phyloP scores from a whole-genome alignment of 2,113 vertebrate genomes.

The Ochotona curzoniae region DNA sequence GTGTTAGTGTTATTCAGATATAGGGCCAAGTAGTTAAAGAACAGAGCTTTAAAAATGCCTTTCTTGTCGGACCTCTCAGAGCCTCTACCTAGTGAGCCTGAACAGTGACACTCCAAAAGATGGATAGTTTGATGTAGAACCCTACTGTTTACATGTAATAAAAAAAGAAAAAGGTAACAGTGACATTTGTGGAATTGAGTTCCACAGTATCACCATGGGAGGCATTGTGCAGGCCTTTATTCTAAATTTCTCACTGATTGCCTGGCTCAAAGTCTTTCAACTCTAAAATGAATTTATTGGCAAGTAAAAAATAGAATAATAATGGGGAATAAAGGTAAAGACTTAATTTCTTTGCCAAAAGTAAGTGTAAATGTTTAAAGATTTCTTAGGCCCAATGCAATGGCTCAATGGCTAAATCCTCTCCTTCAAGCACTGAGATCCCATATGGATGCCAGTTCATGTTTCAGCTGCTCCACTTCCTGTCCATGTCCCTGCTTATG shows the following conservation, averaged over 20 bases:
- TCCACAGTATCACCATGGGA: background rate
- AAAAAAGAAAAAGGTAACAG: conserved; percentile 18
- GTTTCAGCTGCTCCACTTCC: too few relatives aligned
- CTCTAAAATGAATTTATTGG: conserved; percentile 38
- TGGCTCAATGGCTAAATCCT: too few relatives aligned
- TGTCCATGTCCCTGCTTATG: too few relatives aligned
- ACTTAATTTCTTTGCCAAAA: background rate
- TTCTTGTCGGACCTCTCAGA: background rate
- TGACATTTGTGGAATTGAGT: background rate
- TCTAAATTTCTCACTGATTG: background rate
- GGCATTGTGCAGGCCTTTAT: background rate
- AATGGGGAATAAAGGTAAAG: conserved; percentile 4
- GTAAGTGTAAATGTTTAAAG: conserved; percentile 32
- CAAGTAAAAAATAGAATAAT: conserved; percentile 27
- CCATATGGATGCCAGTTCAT: too few relatives aligned
- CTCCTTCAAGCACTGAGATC: too few relatives aligned
- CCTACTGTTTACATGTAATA: background rate
- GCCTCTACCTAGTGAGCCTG: background rate
- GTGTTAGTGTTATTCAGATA: background rate
- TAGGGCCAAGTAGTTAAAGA: background rate
- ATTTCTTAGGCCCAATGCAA: background rate
- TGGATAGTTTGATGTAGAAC: background rate
- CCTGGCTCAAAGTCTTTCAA: background rate
- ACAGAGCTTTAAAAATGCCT: background rate
- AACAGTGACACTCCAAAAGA: background rate